Base-by-base conservation (phyloP, 2,888 invertebrate genomes). In the Nomada fucata region DNA sequence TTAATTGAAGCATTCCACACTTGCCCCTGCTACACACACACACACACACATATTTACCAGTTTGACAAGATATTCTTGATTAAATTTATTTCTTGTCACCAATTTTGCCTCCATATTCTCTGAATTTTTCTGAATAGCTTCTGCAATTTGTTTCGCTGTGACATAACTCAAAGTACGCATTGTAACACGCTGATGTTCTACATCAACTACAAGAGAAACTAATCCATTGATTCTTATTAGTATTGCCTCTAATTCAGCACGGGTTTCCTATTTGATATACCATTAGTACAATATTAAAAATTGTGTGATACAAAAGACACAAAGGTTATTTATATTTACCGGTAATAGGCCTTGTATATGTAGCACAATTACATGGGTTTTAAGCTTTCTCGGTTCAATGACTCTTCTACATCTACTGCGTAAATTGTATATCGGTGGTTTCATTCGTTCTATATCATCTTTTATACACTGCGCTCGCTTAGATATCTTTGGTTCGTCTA, bases 111-210 rank as follows among this genome's bases (percentile, higher is more conserved):
- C 92, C 93, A 94, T 93, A 63, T 90, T 92, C 18, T 90, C 89
- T 57, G 93, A 92, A 85, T 94, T 92, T 77, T 91, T 91, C 60
- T 89, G 89, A 75, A 94, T 94, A 53, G 92, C 92, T 76, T 93
- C 92, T 0, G 93, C 94, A 68, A 94, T 93, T 88, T 92, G 93
- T 84, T 92, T 92, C 1, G 94, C 91, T 13, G 92, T 92, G 18
- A 94, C 92, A 79, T 91, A 93, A 70, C 87, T 91, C 72, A 94
- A 85, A n/a, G 94, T 93, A 71, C 94, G 92, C 92, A 94, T 94
- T n/a, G 94, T 94, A 64, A 93, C 94, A 74, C 94, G 89, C 65
- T 94, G 94, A 88, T 94, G 94, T 86, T 94, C 93, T 15, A 94
- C 94, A 82, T 94, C 94, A 13, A 94, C 91, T 23, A 94, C 94